A percentile compares a stretch with the other conserved stretches of the same genome.
These are phyloP conservation scores for Galerucella calmariensis DNA, from an alignment of 2,888 invertebrate genomes.

Conservation along the genomic window DNA sequence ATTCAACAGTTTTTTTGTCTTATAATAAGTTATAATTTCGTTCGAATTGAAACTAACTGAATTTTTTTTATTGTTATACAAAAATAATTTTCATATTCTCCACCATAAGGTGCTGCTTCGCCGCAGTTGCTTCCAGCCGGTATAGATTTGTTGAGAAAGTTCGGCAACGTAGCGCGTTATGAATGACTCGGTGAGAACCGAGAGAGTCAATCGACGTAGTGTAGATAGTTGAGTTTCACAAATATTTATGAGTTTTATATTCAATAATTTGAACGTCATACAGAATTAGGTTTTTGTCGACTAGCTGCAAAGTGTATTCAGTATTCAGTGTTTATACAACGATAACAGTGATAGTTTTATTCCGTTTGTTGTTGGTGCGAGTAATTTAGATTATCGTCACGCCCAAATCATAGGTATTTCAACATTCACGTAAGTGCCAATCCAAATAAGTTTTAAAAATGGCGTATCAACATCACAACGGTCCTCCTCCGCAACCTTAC, in stretches of 20 bases:
- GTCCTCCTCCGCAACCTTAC: conserved; percentile 36
- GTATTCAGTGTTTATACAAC: conserved; percentile 5
- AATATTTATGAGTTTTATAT: conserved; percentile 2
- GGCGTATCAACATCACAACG: conserved; percentile 40
- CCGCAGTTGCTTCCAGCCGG: not conserved
- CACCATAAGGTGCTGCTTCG: too few species aligned
- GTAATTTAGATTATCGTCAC: conserved; percentile 3
- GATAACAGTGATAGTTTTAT: not conserved
- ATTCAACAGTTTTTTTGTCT: too few species aligned
- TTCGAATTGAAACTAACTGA: too few species aligned
- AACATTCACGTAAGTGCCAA: conserved; percentile 16
- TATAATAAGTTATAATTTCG: too few species aligned
- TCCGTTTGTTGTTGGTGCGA: not conserved
- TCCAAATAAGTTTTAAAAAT: conserved; percentile 20
- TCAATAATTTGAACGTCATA: not conserved
- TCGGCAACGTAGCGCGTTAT: conserved; percentile 16
- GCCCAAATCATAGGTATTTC: conserved; percentile 8
- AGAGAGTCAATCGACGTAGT: not conserved
- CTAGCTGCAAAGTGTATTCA: not conserved
- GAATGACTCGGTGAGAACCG: conserved; percentile 7
- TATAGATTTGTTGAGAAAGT: conserved; percentile 3
- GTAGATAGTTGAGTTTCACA: conserved; percentile 12
- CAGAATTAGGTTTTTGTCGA: not conserved
- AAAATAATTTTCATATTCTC: too few species aligned
- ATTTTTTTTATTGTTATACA: too few species aligned